A percentile compares a stretch with the other conserved stretches of the same genome.
phyloP scores from a whole-genome alignment of 2,113 vertebrate genomes.

The Hiodon alosoides region DNA sequence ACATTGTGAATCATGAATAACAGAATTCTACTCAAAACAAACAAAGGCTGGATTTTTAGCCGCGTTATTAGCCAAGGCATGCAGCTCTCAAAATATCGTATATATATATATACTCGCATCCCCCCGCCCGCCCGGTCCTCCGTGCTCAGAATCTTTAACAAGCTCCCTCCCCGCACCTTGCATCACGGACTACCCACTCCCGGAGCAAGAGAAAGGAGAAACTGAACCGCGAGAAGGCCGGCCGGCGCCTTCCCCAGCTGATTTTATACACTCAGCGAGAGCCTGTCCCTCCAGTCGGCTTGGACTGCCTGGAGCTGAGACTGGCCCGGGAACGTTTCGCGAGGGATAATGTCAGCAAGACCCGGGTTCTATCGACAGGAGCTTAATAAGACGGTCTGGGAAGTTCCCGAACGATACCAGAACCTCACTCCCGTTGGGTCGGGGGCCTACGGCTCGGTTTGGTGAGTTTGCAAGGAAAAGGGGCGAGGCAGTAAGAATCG shows the following conservation, averaged over 20 bases:
- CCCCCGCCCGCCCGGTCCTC: not conserved
- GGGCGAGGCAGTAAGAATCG: slow-evolving; percentile 35
- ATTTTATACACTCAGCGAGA: not conserved
- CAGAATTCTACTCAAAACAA: too few species aligned
- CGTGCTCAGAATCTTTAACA: slow-evolving; percentile 19
- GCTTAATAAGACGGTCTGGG: slow-evolving; percentile 96
- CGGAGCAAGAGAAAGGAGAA: not conserved
- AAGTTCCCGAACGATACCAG: slow-evolving; percentile 92
- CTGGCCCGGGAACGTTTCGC: not conserved
- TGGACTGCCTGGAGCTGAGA: slow-evolving; percentile 7
- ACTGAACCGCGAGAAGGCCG: slow-evolving; percentile 10
- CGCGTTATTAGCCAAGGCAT: too few species aligned
- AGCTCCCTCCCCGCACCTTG: not conserved
- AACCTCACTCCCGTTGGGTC: slow-evolving; percentile 92
- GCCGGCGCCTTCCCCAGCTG: slow-evolving; percentile 8
- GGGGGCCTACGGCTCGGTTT: slow-evolving; percentile 92
- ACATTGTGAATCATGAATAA: too few species aligned
- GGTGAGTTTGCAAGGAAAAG: slow-evolving; percentile 64
- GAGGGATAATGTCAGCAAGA: slow-evolving; percentile 59
- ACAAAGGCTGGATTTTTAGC: too few species aligned
- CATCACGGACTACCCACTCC: slow-evolving; percentile 2
- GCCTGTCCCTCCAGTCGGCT: not conserved
- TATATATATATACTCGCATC: too few species aligned
- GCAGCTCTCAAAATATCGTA: too few species aligned
- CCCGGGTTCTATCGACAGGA: slow-evolving; percentile 91